Base-by-base conservation (phyloP, 2,888 invertebrate genomes). In the Phortica magna region DNA sequence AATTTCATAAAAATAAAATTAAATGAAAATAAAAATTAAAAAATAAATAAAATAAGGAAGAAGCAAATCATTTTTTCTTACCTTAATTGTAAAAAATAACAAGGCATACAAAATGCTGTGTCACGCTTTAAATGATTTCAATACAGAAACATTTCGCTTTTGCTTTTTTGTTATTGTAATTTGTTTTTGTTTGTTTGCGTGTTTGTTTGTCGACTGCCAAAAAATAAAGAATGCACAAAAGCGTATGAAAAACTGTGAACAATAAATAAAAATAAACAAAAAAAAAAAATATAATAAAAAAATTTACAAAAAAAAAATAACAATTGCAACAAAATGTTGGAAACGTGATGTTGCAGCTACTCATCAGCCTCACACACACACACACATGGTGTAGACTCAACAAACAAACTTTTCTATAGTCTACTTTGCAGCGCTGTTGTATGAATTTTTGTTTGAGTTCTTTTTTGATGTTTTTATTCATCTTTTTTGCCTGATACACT, bases 11-110 rank as follows among this genome's bases (percentile, higher is more conserved):
- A 31, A 31, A 31, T 31, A 31, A 4, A 31, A 31, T 4, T 31
- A 31, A 31, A 31, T 31, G 31, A 31, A 31, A 31, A 31, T 31
- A 4, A 31, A 31, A 31, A n/a, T n/a, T 31, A 4, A 31, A 79
- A 78, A 75, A 75, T n/a, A 78, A 78, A 75, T 78, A 79, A 68
- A 75, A 79, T 79, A 79, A 78, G 75, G 43, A 71, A 71, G 61
- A 79, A 76, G 10, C 39, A 41, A 14, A 31, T 31, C 2, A 31
- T 31, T 31, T 31, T 31, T 31, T 31, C 31, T 31, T 31, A 4
- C 31, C 3, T 31, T 31, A 31, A 31, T 31, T 31, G 31, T 31
- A 31, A 31, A 31, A 31, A 31, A 31, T 4, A 31, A 31, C 31
- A 31, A 1, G 31, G 31, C 31, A 31, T 31, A 31, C 3, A 31